Evolutionary conservation across 2,113 vertebrate genomes (phyloP).

Genomic region (Synchiropus splendidus): DNA sequence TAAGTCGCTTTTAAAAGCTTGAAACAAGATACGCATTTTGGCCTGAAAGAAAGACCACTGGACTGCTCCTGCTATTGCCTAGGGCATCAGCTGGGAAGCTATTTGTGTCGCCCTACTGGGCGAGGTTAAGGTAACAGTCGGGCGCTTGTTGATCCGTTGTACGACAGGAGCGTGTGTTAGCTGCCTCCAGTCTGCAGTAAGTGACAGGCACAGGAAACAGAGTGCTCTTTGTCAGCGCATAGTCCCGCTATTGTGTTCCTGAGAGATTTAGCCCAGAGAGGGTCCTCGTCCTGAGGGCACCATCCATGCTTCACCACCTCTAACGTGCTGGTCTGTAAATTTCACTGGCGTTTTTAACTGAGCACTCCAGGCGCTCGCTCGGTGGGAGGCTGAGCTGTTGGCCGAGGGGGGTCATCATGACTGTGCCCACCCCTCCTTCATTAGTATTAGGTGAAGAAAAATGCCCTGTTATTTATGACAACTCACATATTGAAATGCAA

Average conservation of each 20-base stretch:
- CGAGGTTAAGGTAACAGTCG: slow-evolving; percentile 37
- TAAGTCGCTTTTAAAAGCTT: slow-evolving; percentile 25
- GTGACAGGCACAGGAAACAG: slow-evolving; percentile 44
- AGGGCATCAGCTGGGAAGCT: too few relatives aligned
- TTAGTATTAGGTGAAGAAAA: too few relatives aligned
- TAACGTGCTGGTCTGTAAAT: slow-evolving; percentile 41
- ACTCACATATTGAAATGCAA: too few relatives aligned
- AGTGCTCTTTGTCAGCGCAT: slow-evolving; percentile 47
- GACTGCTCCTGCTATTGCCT: too few relatives aligned
- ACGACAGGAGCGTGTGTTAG: slow-evolving; percentile 2
- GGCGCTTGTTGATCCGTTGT: slow-evolving; percentile 17
- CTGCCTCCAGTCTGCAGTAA: slow-evolving; percentile 21
- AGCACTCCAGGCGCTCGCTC: slow-evolving; percentile 42
- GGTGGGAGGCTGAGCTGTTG: slow-evolving; percentile 41
- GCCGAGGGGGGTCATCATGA: slow-evolving; percentile 23
- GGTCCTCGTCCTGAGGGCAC: slow-evolving; percentile 45
- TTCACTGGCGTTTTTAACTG: slow-evolving; percentile 40
- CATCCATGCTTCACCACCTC: slow-evolving; percentile 27
- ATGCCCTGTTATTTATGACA: too few relatives aligned
- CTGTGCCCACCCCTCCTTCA: slow-evolving; percentile 22
- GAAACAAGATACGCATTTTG: too few relatives aligned
- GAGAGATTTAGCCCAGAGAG: slow-evolving; percentile 24
- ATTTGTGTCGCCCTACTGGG: slow-evolving; percentile 9
- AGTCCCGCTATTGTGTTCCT: slow-evolving; percentile 45
- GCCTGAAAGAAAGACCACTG: too few relatives aligned